Evolutionary conservation across 2,888 invertebrate species (phyloP), one percentile per base, ranked within the genome.

Genomic region (Oxystoma pomonae): DNA sequence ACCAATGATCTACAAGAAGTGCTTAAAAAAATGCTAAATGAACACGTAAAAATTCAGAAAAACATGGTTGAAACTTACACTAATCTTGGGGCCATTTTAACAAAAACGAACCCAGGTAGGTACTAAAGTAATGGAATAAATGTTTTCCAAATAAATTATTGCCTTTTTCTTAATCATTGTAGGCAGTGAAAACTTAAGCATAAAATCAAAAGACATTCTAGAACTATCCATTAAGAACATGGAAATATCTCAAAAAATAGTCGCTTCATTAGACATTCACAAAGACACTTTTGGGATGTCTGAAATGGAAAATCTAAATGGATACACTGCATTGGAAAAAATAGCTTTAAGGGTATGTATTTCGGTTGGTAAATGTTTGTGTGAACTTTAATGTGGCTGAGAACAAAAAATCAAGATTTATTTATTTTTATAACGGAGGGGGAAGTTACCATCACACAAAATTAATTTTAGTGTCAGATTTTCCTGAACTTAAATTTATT

Each of bases 1-100:
- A 85, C 87, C 59, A 85, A 86, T 22, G 89, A 88, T 69, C 80
- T 90, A 61, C 88, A 91, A 76, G 87, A 87, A 76, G 84, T 86
- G 49, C 82, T 91, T 66, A 88, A 87, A 76, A 83, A 85, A 68
- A 75, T 92, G 61, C 78, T 92, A 21, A 89, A 90, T 69, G 92
- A 93, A 74, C 83, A 87, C 60, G 85, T 84, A 68, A 81, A 85
- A 76, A 81, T 89, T 12, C 82, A 89, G 60, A 87, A 87, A 58
- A 84, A 86, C 75, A 82, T 86, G 66, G 73, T 87, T 2, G 86
- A 84, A 74, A 87, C 88, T 5, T 87, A 87, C 71, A 86, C 83
- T 82, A 88, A 84, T 71, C 77, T 85, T 60, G 82, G 81, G 72
- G 80, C 80, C 67, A 76, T 84, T 20, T 81, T 81, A 65, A 83